Base-by-base conservation (phyloP, 2,888 invertebrate genomes). In the Conomelus anceps region DNA sequence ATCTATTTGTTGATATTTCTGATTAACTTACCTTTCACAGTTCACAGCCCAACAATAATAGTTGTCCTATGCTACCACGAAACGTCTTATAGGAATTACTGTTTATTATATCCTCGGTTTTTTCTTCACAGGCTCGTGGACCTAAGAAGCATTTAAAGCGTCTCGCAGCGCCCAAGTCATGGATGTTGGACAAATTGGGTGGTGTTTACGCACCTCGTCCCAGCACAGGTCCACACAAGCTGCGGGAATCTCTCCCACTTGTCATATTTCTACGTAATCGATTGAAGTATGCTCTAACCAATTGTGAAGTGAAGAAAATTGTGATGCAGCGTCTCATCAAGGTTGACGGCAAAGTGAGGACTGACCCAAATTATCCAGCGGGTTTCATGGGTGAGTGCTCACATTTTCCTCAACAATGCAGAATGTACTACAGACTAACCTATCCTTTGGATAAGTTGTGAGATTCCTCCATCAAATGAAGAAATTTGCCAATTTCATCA, bases 131-230 rank as follows among this genome's bases (percentile, higher is more conserved):
- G 99, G 98, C 98, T 94, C 97, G 99, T 94, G 99, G 99, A 94
- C 99, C 99, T 87, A 99, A 99, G 94, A 99, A 99, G 95, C 99
- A 99, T 95, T 95, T 99, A 95, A 99, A 99, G 96, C 98, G 99
- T 94, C 95, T 99, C 93, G 97, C 98, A 94, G 99, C 99, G 90
- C 99, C 99, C 17, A 99, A 99, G 94, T 98, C 99, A 97, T 99
- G 99, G 99, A 99, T 99, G 99, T 96, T 99, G 96, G 99, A 99
- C 95, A 99, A 99, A 94, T 95, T 99, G 92, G 98, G 98, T 91
- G 99, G 99, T 93, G 98, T 98, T 90, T 99, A 98, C 93, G 99
- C 99, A 92, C 99, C 99, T 91, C 96, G 99, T 92, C 99, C 99
- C 91, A 98, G 98, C 93, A 97, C 98, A 91, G 99, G 99, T 90